Percentiles rank a stretch among this genome's conserved stretches.
Evolutionary conservation across 2,888 invertebrate genomes (phyloP).

Genomic region (Drosophila affinis): DNA sequence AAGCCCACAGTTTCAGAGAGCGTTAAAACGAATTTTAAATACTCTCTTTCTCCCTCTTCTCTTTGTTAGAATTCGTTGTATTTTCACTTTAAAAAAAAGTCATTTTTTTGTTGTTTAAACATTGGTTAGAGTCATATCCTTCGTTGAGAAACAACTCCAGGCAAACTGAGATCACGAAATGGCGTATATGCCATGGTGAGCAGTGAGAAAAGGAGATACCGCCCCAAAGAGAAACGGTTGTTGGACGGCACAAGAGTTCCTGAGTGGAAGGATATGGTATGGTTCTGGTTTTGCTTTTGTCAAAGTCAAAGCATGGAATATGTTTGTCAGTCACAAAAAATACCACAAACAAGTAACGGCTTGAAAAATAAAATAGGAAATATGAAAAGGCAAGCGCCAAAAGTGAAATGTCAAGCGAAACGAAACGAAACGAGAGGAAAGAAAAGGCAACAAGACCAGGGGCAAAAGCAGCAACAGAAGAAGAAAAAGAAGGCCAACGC

Average conservation of each 20-base stretch:
- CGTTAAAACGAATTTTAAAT: conserved; percentile 21
- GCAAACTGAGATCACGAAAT: conserved; percentile 20
- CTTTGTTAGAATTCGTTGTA: too few relatives aligned
- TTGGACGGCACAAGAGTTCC: conserved; percentile 2
- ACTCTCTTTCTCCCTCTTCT: not conserved
- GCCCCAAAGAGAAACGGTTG: conserved; percentile 27
- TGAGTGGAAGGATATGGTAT: conserved; percentile 20
- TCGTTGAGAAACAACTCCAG: not conserved
- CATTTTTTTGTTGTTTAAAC: too few relatives aligned
- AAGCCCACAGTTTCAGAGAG: conserved; percentile 2
- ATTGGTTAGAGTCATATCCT: too few relatives aligned
- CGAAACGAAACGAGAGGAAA: conserved; percentile 36
- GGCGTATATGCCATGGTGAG: conserved; percentile 33
- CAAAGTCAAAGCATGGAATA: conserved; percentile 42
- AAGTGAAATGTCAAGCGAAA: conserved; percentile 74
- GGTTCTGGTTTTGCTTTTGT: conserved; percentile 14
- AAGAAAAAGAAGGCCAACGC: conserved; percentile 1
- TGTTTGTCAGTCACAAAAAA: conserved; percentile 60
- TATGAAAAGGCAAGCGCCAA: conserved; percentile 61
- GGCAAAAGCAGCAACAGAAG: conserved; percentile 1
- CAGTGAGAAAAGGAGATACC: conserved; percentile 6
- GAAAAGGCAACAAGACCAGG: conserved; percentile 25
- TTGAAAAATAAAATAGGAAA: conserved; percentile 36
- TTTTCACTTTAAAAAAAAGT: too few relatives aligned
- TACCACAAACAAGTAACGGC: conserved; percentile 10